Base-by-base conservation (phyloP, 1,140 invertebrate genomes). In the Saccostrea echinata region DNA sequence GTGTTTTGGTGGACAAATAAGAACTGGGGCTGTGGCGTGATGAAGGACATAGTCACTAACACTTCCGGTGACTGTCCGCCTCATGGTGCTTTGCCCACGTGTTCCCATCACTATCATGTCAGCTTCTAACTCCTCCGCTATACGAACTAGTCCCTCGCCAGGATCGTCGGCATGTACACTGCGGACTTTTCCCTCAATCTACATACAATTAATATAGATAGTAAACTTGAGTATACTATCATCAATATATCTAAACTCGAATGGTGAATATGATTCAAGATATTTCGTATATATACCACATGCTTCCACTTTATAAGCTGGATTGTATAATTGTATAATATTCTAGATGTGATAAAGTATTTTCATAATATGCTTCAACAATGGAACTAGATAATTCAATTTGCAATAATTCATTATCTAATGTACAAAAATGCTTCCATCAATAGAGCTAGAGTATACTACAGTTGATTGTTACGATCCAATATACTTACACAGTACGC, bases 11-110 rank as follows among this genome's bases (percentile, higher is more conserved):
- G 68, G 68, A 71, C 68, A 71, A 13, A 71, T 13, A 71, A 71
- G 68, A 71, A 71, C 68, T 33, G 68, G 68, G 2, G 30, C 68
- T 3, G 68, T 71, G 24, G 68, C 24, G 27, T 71, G 68, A 18
- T 71, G 68, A 35, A 71, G 68, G 27, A 71, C 68, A 33, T 71
- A 71, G 16, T 71, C 68, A 71, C 68, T 71, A 13, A 71, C 68
- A 71, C 68, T 71, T 30, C 68, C 68, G 68, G 68, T 71, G 9
- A 71, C 30, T 8, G 68, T 71, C 27, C 68, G 68, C 27, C 68
- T 71, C 24, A 71, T 12, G 27, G 27, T 33, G 24, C 27, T 16
- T 12, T 71, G 27, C 3, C 68, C 68, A 33, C 68, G 68, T 71
- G 68, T 33, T 30, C 68, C 68, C 68, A 71, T 71, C 27, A 71